These are phyloP conservation scores for Podarcis cretensis DNA, from an alignment of 2,113 vertebrate genomes.

Conservation along the genomic window DNA sequence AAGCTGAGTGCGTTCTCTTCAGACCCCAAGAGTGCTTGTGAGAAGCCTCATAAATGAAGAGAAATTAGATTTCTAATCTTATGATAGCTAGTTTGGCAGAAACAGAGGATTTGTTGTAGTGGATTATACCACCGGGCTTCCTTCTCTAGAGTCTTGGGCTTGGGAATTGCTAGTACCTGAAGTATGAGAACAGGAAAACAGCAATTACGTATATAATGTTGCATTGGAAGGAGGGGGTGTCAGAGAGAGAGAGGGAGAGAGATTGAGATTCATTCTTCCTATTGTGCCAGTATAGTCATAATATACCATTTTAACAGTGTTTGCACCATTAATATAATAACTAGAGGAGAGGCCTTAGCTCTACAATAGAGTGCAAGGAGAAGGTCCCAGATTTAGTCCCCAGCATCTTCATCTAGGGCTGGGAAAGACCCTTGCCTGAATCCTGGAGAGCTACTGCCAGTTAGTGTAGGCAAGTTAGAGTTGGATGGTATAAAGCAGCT, in stretches of 20 bases:
- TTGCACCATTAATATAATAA: conserved; percentile 17
- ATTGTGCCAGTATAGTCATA: neutral
- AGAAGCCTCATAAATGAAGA: conserved; percentile 28
- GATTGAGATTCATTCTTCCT: neutral
- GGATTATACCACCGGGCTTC: neutral
- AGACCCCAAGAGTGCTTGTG: conserved; percentile 3
- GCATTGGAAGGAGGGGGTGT: neutral
- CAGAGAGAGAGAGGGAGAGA: conserved; percentile 35
- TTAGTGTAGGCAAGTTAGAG: neutral
- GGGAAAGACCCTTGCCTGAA: neutral
- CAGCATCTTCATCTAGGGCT: neutral
- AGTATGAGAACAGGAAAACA: conserved; percentile 34
- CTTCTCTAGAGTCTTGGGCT: neutral
- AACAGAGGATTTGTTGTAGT: conserved; percentile 6
- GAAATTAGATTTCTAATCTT: conserved; percentile 41
- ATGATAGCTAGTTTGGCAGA: neutral
- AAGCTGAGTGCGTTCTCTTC: conserved; percentile 29
- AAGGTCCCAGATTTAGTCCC: neutral
- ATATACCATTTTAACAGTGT: conserved; percentile 1
- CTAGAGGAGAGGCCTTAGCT: neutral
- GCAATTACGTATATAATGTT: neutral
- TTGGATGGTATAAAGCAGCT: neutral
- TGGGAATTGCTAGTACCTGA: neutral
- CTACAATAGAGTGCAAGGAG: neutral
- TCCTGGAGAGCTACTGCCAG: neutral